Base-by-base conservation (phyloP, 2,797 vertebrate species). In the Eptatretus atami region DNA sequence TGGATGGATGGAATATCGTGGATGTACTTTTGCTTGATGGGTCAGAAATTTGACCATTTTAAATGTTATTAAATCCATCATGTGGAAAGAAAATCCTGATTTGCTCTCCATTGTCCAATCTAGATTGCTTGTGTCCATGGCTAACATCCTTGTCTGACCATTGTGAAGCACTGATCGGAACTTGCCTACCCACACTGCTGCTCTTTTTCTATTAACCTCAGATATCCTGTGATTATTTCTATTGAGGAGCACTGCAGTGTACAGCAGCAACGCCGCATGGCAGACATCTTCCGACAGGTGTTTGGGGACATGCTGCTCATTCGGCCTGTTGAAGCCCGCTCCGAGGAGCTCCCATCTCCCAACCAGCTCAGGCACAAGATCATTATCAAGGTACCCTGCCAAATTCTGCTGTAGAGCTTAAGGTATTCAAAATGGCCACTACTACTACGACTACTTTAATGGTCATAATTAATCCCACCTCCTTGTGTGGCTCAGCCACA, bases 181-280 rank as follows among this genome's bases (percentile, higher is more conserved):
- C 31, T 44, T 4, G 3, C 31, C 6, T 44, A 3, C 31, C 31
- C 31, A 8, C 31, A 10, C 53, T 64, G 53, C 9, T 14, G 54
- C 3, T 10, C 10, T 8, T 13, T 57, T 5, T 54, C 14, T 52
- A 66, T 53, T 9, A 67, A 53, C 31, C 24, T 10, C 72, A 98
- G 92, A 44, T 98, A 78, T 68, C 92, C 92, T 0, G 75, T 98
- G 69, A 88, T 95, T 71, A 75, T 98, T 64, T 98, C 92, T 69
- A 98, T 98, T 1, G 92, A 98, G 74, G 92, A 98, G 72, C 92
- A 98, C 74, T 98, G 92, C 68, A 95, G 90, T 72, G 92, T 98
- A 13, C 85, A 90, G 66, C 92, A 98, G 75, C 92, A 98, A 75
- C 84, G 92, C 67, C 93, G 83, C 71, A 98, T 98, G 92, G 90